Evolutionary conservation across 1,140 invertebrate species (phyloP), one percentile per base, ranked within the genome.

Genomic region (Hycleus cichorii): DNA sequence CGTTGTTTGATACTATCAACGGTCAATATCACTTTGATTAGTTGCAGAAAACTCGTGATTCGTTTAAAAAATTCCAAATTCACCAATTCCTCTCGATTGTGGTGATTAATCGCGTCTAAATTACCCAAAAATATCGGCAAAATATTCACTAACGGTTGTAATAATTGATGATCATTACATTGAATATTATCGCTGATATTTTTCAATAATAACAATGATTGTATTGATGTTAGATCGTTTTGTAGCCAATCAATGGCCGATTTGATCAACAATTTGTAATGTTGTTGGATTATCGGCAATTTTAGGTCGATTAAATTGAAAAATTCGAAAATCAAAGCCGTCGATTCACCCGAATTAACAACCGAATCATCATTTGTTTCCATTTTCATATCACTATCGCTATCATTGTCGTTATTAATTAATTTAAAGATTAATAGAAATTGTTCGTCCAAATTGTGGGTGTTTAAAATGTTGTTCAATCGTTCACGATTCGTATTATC

Each of bases 321-420:
- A 66, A 82, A 81, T 64, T 81, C 75, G 64, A 81, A 76, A 12
- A 81, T 60, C 8, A 78, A 58, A 25, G 68, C 65, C 27, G 73
- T 66, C 57, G 77, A 80, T 67, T 80, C 78, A 9, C 72, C 4
- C 32, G 7, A 65, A 52, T 78, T 70, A 1, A 59, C 50, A 44
- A 18, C 47, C 46, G 32, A 18, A 18, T 7, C 7, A 32, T 32
- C 32, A 1, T 32, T 32, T 7, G 32, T 32, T 32, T 32, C 32
- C 32, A 7, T 32, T 32, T 32, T 7, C 32, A 32, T 32, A 32
- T 3, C 7, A 32, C 7, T 7, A 32, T 32, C 32, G 7, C 7
- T 7, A 39, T 4, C 9, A 39, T 40, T 39, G 9, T 8, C 11
- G 26, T 38, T 43, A 18, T 3, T 9, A 9, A 12, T 32, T 61